Evolutionary conservation across 2,888 invertebrate species (phyloP).

Genomic region (Lumbricus terrestris): DNA sequence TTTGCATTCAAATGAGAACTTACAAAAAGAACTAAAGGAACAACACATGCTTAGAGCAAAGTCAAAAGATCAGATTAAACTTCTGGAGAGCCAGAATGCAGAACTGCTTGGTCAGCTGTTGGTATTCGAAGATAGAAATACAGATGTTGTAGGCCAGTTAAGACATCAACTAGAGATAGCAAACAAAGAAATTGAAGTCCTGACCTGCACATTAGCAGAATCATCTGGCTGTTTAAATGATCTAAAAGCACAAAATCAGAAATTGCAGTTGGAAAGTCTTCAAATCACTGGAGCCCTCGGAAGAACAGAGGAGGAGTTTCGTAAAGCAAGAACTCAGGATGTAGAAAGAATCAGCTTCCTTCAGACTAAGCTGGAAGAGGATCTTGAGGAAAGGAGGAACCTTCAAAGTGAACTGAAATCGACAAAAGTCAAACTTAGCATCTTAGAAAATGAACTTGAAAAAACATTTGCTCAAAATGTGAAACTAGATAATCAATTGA

Average conservation of each 20-base stretch:
- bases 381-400: background rate
- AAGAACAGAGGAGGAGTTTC: background rate
- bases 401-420: background rate
- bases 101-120: background rate
- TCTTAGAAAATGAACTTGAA: conserved; percentile 3
- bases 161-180: background rate
- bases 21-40: background rate
- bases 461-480: background rate
- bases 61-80: background rate
- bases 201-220: background rate
- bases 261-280: conserved; percentile 11
- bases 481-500: background rate
- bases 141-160: background rate
- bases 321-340: background rate
- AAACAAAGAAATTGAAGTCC: background rate
- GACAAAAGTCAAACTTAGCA: background rate
- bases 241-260: background rate
- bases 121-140: background rate
- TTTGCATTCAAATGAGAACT: background rate
- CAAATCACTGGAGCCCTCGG: background rate
- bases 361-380: background rate
- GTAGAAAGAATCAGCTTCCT: background rate
- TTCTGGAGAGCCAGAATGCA: background rate
- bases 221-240: background rate
- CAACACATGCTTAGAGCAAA: background rate